phyloP scores from a whole-genome alignment of 2,797 vertebrate species.

The Cebuella pygmaea region DNA sequence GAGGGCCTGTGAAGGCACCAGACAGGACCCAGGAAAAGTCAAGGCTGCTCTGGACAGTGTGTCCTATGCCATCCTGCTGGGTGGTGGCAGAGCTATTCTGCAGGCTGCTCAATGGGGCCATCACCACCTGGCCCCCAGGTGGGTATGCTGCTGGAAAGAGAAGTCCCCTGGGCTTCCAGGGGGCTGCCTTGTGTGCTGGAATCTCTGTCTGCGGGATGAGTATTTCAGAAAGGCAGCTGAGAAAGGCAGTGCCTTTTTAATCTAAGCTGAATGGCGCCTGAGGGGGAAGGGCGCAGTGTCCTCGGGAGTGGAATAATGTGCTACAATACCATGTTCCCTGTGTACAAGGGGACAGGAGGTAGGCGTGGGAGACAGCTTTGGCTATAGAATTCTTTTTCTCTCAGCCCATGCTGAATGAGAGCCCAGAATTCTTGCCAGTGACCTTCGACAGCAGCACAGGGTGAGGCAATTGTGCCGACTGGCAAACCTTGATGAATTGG shows the following conservation, averaged over 20 bases:
- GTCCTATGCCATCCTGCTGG: background rate
- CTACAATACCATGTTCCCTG: background rate
- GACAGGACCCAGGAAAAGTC: background rate
- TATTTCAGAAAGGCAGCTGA: constrained; percentile 64
- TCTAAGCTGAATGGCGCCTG: constrained; percentile 51
- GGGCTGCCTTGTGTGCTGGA: background rate
- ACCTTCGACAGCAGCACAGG: constrained; percentile 38
- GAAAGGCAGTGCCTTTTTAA: constrained; percentile 68
- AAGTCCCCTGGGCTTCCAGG: background rate
- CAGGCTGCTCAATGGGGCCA: background rate
- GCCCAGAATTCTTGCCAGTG: constrained; percentile 33
- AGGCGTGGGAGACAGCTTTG: background rate
- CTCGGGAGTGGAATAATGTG: constrained; percentile 19
- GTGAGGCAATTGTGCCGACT: background rate
- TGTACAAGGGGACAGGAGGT: constrained; percentile 30
- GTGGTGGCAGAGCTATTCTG: background rate
- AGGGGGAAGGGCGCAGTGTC: background rate
- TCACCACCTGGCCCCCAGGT: background rate
- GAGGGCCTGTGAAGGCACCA: background rate
- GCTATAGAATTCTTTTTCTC: constrained; percentile 11
- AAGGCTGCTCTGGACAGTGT: background rate
- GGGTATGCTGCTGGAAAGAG: background rate
- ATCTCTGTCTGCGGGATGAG: background rate
- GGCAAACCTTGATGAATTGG: constrained; percentile 49
- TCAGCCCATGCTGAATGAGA: constrained; percentile 26